Conservation (phyloP, 2,888 invertebrate genomes). For the Abrostola triplasia region DNA sequence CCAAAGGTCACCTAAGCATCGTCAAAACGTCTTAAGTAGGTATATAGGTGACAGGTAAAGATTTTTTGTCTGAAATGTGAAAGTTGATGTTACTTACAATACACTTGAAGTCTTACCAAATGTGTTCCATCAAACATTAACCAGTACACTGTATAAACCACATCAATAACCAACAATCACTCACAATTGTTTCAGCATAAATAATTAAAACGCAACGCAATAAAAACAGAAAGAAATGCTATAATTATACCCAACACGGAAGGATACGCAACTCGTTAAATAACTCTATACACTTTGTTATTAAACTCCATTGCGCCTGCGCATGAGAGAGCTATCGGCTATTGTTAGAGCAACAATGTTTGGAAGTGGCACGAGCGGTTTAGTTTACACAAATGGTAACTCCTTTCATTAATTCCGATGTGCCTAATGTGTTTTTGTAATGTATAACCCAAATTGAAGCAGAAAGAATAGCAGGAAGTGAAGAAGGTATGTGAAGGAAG, state of each 20-base stretch:
- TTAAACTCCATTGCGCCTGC: slow-evolving; percentile 38
- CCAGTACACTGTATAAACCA: background rate
- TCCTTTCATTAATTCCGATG: slow-evolving; percentile 17
- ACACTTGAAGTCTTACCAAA: too few species aligned
- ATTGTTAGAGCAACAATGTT: slow-evolving; percentile 38
- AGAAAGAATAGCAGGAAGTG: background rate
- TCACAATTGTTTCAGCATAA: background rate
- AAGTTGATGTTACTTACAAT: too few species aligned
- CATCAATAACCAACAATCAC: slow-evolving; percentile 21
- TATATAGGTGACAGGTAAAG: too few species aligned
- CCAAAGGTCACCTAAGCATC: too few species aligned
- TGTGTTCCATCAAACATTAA: too few species aligned
- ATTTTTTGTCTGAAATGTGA: too few species aligned
- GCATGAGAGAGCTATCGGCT: slow-evolving; percentile 13
- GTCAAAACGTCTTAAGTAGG: too few species aligned
- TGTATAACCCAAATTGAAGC: slow-evolving; percentile 8
- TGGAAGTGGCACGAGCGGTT: slow-evolving; percentile 34
- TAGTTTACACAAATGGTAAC: slow-evolving; percentile 45
- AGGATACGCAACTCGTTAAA: slow-evolving; percentile 48
- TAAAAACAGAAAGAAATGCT: slow-evolving; percentile 49
- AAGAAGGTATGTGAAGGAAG: background rate
- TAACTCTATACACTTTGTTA: slow-evolving; percentile 50
- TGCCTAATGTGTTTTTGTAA: slow-evolving; percentile 13
- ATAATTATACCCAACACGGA: slow-evolving; percentile 49
- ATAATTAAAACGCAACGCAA: slow-evolving; percentile 16